phyloP scores from a whole-genome alignment of 2,797 vertebrate species.

The Eremophila alpestris region DNA sequence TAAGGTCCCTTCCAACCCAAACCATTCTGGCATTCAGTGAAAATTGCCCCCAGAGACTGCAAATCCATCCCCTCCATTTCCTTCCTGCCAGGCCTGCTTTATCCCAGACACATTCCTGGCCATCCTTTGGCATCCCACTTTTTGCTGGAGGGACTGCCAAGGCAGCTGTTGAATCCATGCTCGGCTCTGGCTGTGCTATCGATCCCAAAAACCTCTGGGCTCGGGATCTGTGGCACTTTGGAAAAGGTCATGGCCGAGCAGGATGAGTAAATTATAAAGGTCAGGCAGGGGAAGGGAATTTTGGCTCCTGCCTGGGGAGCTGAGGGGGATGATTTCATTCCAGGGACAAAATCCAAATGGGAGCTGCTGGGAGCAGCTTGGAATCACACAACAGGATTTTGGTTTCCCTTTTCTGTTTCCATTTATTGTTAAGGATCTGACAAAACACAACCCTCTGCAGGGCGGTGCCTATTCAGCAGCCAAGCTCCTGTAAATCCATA shows the following conservation, averaged over 20 bases:
- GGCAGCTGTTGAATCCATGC: neutral
- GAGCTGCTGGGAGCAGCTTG: neutral
- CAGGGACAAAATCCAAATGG: neutral
- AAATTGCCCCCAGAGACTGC: neutral
- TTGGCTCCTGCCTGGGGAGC: neutral
- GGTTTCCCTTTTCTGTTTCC: too few species aligned
- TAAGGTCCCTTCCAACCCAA: neutral
- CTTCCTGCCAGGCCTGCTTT: rapidly evolving
- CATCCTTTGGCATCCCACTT: neutral
- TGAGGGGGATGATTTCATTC: neutral
- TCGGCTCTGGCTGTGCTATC: neutral
- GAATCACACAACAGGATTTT: neutral
- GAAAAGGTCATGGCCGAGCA: neutral
- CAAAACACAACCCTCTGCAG: neutral
- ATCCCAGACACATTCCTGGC: neutral
- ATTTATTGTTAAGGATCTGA: neutral
- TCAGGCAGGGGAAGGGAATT: neutral
- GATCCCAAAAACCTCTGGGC: neutral
- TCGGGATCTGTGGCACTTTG: neutral
- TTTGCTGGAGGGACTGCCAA: neutral
- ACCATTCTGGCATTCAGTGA: neutral
- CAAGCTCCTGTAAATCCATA: neutral
- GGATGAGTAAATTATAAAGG: neutral
- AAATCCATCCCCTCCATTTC: neutral
- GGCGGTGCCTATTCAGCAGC: neutral